Conservation (phyloP, 2,797 vertebrate species). For the Schizopygopsis pylzovi region DNA sequence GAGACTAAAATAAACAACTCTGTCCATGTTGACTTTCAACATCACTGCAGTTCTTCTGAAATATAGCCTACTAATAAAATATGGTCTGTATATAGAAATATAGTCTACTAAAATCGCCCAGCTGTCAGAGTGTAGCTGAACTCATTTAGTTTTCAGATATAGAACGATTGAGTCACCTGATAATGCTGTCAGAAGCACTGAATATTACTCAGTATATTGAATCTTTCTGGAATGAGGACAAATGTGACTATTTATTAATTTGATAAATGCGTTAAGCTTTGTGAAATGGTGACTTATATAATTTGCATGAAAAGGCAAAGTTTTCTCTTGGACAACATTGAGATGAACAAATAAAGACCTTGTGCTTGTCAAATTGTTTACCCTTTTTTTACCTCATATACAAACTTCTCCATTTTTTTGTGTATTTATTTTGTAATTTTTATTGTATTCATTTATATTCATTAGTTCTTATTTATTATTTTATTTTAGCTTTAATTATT, state of each 20-base stretch:
- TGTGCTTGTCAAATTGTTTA: background rate
- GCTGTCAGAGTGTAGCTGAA: slow-evolving; percentile 32
- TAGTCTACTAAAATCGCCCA: background rate
- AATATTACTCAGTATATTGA: slow-evolving; percentile 11
- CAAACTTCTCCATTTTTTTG: background rate
- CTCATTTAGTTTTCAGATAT: background rate
- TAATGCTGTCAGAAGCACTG: slow-evolving; percentile 4
- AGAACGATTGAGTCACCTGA: background rate
- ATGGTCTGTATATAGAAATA: too few species aligned
- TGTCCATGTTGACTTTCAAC: slow-evolving; percentile 16
- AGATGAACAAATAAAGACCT: background rate
- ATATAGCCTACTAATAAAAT: background rate
- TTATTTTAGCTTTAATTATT: background rate
- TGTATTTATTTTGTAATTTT: too few species aligned
- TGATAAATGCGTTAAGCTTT: background rate
- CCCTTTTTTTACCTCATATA: background rate
- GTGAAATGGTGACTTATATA: background rate
- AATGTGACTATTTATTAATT: background rate
- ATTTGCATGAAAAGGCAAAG: background rate
- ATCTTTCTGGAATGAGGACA: slow-evolving; percentile 31
- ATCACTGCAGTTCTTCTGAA: slow-evolving; percentile 13
- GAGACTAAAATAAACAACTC: background rate
- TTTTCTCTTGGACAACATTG: background rate
- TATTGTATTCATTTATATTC: too few species aligned
- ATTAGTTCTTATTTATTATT: background rate